Evolutionary conservation across 2,797 vertebrate genomes (phyloP).

Genomic region (Danio kyathit): DNA sequence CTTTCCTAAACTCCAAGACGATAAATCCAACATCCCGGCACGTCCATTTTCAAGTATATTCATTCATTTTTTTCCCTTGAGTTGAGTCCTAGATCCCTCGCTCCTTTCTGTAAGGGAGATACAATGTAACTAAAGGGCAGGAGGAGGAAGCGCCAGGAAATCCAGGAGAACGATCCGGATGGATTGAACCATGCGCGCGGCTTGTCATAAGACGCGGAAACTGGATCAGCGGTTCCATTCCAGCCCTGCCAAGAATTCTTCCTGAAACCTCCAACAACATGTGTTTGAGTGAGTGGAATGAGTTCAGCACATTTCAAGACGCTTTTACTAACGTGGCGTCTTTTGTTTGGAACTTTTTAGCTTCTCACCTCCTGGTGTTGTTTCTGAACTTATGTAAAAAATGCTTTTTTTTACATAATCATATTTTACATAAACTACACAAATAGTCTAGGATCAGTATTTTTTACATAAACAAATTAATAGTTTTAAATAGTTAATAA

Average conservation of each 20-base stretch:
- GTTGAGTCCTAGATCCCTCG: conserved; percentile 71
- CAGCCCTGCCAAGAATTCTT: not conserved
- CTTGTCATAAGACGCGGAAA: conserved; percentile 70
- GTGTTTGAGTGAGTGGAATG: not conserved
- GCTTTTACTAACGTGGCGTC: not conserved
- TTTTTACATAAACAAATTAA: no score
- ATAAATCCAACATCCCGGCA: conserved; percentile 72
- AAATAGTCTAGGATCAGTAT: no score
- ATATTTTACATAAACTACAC: no score
- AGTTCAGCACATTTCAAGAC: not conserved
- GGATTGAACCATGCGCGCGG: conserved; percentile 72
- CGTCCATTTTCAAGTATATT: conserved; percentile 68
- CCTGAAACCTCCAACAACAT: not conserved
- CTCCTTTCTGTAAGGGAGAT: conserved; percentile 75
- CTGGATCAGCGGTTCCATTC: conserved; percentile 66
- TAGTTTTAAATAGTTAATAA: no score
- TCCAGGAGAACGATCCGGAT: conserved; percentile 70
- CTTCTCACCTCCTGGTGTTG: not conserved
- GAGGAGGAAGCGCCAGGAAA: conserved; percentile 74
- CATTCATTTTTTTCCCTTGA: conserved; percentile 75
- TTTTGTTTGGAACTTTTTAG: not conserved
- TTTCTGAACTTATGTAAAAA: not conserved
- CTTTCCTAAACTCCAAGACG: conserved; percentile 61
- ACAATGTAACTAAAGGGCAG: conserved; percentile 82
- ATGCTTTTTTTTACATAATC: no score